phyloP scores from a whole-genome alignment of 2,888 invertebrate species.

The Anagyrus pseudococci region DNA sequence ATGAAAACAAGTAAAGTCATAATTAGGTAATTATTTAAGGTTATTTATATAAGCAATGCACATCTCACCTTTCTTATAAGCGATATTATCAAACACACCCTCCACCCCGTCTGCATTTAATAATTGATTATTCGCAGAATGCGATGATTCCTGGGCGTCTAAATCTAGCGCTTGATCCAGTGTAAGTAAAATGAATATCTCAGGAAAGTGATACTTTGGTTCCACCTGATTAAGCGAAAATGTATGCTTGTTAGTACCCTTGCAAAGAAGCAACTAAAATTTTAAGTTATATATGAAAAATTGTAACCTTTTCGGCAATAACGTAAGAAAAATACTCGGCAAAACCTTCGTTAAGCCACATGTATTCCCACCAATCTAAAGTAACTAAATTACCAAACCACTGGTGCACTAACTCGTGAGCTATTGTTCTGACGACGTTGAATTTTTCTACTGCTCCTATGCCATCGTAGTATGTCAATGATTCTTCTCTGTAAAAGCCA shows the following conservation, averaged over 20 bases:
- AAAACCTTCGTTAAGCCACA: conserved; percentile 79
- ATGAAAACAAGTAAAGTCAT: too few relatives aligned
- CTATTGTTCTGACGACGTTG: too few relatives aligned
- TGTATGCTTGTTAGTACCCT: too few relatives aligned
- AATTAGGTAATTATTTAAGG: background rate
- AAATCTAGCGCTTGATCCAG: conserved; percentile 58
- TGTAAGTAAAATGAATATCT: conserved; percentile 65
- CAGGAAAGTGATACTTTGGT: conserved; percentile 63
- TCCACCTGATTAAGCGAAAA: conserved; percentile 33
- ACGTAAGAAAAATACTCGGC: conserved; percentile 66
- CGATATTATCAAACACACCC: conserved; percentile 68
- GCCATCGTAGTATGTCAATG: too few relatives aligned
- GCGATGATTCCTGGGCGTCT: conserved; percentile 63
- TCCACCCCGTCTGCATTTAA: conserved; percentile 64
- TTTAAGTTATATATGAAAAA: conserved; percentile 14
- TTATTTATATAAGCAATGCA: background rate
- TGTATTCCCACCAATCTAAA: conserved; percentile 73
- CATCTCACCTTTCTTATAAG: conserved; percentile 69
- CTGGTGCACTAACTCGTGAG: conserved; percentile 78
- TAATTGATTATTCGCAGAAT: conserved; percentile 67
- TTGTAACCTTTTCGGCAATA: conserved; percentile 45
- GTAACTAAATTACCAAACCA: conserved; percentile 79
- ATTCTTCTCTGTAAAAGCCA: too few relatives aligned
- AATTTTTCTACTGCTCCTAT: too few relatives aligned
- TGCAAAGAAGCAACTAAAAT: too few relatives aligned